These are phyloP conservation scores for Drosophila biarmipes DNA, from an alignment of 1,140 invertebrate species.

Conservation along the genomic window DNA sequence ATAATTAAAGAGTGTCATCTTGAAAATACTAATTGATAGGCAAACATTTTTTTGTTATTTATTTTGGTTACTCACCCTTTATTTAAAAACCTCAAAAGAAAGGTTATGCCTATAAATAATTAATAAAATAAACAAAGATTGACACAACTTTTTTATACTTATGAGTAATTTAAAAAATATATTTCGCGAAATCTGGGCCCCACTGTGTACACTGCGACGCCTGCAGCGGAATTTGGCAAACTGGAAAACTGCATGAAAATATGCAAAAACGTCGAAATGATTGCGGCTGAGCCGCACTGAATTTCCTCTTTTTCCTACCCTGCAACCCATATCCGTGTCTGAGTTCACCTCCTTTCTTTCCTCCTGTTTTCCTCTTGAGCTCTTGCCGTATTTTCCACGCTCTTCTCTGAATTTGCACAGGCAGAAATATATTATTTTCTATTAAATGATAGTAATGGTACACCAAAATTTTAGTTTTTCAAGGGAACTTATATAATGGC, in stretches of 20 bases:
- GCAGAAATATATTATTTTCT: neutral
- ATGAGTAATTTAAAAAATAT: no score
- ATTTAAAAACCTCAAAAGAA: no score
- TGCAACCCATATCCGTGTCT: conserved; percentile 8
- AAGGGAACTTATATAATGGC: no score
- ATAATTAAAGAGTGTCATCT: conserved; percentile 11
- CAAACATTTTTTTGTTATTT: neutral
- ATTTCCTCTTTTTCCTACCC: conserved; percentile 29
- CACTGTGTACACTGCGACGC: conserved; percentile 54
- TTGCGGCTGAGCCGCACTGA: conserved; percentile 66
- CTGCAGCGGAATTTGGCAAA: conserved; percentile 68
- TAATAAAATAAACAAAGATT: no score
- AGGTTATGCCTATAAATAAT: no score
- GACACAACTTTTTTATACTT: no score
- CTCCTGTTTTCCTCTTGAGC: conserved; percentile 5
- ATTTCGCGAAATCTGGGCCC: neutral
- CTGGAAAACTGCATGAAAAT: conserved; percentile 77
- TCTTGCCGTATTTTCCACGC: conserved; percentile 10
- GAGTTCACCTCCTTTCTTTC: conserved; percentile 2
- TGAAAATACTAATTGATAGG: neutral
- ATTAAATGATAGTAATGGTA: neutral
- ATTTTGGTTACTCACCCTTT: no score
- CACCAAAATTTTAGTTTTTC: no score
- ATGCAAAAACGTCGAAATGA: conserved; percentile 80
- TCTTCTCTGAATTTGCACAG: conserved; percentile 16